Conservation (phyloP, 92 coral and sea anemone species). For the Galaxea fascicularis region DNA sequence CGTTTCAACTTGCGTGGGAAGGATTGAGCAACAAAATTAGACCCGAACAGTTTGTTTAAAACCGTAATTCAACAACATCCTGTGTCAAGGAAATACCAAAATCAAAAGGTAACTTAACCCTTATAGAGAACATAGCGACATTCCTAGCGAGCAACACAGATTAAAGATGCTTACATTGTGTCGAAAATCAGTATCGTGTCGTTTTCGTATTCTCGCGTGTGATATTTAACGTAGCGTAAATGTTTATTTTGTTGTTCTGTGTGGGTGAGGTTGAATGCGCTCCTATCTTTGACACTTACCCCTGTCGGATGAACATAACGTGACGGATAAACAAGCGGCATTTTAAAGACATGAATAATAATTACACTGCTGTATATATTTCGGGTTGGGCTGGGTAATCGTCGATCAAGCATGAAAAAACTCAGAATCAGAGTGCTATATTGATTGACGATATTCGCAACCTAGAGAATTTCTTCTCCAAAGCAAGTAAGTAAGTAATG, state of each 20-base stretch:
- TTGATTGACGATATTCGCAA: too few species aligned
- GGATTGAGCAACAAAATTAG: constrained; percentile 3
- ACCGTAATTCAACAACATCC: constrained; percentile 32
- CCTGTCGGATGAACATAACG: constrained; percentile 24
- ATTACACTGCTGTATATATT: too few species aligned
- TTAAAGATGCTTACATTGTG: neutral
- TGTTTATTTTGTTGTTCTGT: constrained; percentile 1
- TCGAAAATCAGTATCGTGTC: neutral
- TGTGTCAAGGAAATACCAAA: constrained; percentile 7
- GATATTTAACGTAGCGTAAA: neutral
- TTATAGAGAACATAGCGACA: too few species aligned
- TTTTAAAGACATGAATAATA: constrained; percentile 10
- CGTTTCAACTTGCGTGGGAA: constrained; percentile 30
- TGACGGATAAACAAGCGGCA: constrained; percentile 23
- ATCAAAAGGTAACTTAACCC: too few species aligned
- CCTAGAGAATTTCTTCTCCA: too few species aligned
- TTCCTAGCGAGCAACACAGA: too few species aligned
- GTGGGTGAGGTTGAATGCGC: constrained; percentile 28
- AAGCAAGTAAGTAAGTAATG: too few species aligned
- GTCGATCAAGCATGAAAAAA: too few species aligned
- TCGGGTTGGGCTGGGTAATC: too few species aligned
- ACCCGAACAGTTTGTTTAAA: constrained; percentile 13
- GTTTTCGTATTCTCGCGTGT: neutral
- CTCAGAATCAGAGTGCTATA: too few species aligned
- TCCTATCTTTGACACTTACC: constrained; percentile 21